phyloP scores from a whole-genome alignment of 2,797 vertebrate species.

The Hozukius guyotensis region DNA sequence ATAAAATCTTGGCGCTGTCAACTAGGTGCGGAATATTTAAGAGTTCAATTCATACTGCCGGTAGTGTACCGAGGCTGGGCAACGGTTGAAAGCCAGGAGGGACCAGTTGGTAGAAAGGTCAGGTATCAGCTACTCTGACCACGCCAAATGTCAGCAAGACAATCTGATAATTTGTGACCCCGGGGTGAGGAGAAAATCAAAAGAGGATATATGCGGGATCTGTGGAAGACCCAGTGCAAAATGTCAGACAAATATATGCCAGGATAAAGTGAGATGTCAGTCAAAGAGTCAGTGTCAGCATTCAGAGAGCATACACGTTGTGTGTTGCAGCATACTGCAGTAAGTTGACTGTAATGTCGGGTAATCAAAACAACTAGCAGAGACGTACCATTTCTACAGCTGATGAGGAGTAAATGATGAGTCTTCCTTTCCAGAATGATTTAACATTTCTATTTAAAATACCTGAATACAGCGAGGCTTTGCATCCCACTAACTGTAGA shows the following conservation, averaged over 20 bases:
- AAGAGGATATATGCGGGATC: conserved; percentile 49
- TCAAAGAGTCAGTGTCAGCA: conserved; percentile 45
- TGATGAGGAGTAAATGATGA: conserved; percentile 2
- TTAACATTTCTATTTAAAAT: conserved; percentile 3
- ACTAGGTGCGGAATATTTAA: conserved; percentile 54
- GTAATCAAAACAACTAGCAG: background rate
- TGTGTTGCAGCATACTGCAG: background rate
- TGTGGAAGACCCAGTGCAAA: conserved; percentile 57
- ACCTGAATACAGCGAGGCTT: background rate
- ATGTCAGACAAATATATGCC: conserved; percentile 68
- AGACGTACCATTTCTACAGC: background rate
- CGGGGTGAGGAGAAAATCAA: conserved; percentile 48
- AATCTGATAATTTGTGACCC: conserved; percentile 70
- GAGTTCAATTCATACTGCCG: conserved; percentile 39
- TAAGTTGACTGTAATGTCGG: background rate
- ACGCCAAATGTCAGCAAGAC: conserved; percentile 73
- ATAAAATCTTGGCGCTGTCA: conserved; percentile 53
- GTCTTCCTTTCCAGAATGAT: background rate
- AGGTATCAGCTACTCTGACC: conserved; percentile 68
- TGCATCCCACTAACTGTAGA: background rate
- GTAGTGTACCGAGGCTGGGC: conserved; percentile 14
- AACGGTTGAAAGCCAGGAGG: conserved; percentile 41
- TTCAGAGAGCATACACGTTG: conserved; percentile 27
- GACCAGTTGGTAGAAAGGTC: conserved; percentile 69
- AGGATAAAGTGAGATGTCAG: conserved; percentile 52